Evolutionary conservation across 2,888 invertebrate genomes (phyloP).

Genomic region (Panopea generosa): DNA sequence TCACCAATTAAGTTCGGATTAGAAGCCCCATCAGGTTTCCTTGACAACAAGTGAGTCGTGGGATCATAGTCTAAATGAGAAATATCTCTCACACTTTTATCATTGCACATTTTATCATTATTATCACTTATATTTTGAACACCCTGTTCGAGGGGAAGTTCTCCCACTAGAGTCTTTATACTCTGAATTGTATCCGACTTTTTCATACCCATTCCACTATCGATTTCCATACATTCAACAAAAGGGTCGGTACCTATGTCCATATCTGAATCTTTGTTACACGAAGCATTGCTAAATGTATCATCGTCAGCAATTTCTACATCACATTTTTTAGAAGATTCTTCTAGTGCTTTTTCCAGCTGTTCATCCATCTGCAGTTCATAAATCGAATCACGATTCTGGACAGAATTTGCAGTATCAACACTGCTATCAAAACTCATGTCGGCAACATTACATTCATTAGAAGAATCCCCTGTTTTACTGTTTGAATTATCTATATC

Average conservation of each 20-base stretch:
- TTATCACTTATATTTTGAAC: slow-evolving; percentile 34
- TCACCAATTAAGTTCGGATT: slow-evolving; percentile 91
- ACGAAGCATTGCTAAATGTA: slow-evolving; percentile 78
- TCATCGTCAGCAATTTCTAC: slow-evolving; percentile 77
- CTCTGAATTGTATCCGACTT: slow-evolving; percentile 68
- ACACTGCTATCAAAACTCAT: slow-evolving; percentile 77
- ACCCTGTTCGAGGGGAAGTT: slow-evolving; percentile 22
- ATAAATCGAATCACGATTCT: slow-evolving; percentile 81
- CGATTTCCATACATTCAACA: slow-evolving; percentile 42
- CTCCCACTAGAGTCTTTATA: slow-evolving; percentile 67
- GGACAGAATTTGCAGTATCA: slow-evolving; percentile 65
- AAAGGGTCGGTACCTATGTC: slow-evolving; percentile 39
- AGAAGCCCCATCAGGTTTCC: slow-evolving; percentile 94
- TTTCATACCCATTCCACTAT: slow-evolving; percentile 47
- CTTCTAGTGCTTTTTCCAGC: slow-evolving; percentile 70
- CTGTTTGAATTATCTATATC: slow-evolving; percentile 45
- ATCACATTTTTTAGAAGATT: slow-evolving; percentile 64
- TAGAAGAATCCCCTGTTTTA: slow-evolving; percentile 35
- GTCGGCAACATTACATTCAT: slow-evolving; percentile 67
- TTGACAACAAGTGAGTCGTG: slow-evolving; percentile 62
- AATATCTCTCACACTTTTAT: slow-evolving; percentile 18
- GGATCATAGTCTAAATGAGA: slow-evolving; percentile 44
- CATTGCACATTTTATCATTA: slow-evolving; percentile 48
- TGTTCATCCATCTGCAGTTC: slow-evolving; percentile 83
- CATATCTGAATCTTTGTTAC: slow-evolving; percentile 67